Percentiles rank a stretch among this genome's conserved stretches.
Conservation (phyloP, 2,797 vertebrate genomes). For the Florisuga fusca region DNA sequence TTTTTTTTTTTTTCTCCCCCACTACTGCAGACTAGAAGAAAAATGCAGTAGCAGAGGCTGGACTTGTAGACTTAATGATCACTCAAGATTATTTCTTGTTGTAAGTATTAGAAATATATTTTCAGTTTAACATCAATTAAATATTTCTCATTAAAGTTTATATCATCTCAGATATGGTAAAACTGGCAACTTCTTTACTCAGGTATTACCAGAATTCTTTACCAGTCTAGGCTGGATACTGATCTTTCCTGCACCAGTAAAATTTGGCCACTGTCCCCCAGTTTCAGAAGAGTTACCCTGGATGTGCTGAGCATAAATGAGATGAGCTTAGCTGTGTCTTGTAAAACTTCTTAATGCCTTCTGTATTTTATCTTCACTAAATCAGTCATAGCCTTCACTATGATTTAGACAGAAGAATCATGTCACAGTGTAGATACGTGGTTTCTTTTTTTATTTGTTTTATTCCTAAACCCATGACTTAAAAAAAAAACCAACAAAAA, state of each 20-base stretch:
- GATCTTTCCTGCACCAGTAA: neutral
- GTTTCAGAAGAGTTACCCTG: neutral
- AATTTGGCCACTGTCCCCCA: neutral
- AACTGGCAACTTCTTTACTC: neutral
- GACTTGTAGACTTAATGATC: neutral
- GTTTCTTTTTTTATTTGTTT: neutral
- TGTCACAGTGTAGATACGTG: accelerated
- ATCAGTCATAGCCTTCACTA: neutral
- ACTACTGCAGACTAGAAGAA: neutral
- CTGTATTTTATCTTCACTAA: neutral
- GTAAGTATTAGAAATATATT: neutral
- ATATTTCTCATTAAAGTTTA: neutral
- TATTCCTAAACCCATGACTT: accelerated
- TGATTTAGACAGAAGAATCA: neutral
- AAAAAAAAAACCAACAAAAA: neutral
- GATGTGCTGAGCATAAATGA: neutral
- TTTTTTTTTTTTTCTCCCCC: too few relatives aligned
- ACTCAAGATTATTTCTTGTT: neutral
- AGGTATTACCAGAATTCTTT: neutral
- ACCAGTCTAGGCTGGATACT: neutral
- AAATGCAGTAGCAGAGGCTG: neutral
- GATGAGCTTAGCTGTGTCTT: neutral
- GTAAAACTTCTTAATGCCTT: accelerated
- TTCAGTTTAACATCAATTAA: neutral
- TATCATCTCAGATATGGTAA: neutral